Percentiles rank a stretch among this genome's conserved stretches.
Evolutionary conservation across 2,113 vertebrate species (phyloP).

Genomic region (Poeciliopsis occidentalis): DNA sequence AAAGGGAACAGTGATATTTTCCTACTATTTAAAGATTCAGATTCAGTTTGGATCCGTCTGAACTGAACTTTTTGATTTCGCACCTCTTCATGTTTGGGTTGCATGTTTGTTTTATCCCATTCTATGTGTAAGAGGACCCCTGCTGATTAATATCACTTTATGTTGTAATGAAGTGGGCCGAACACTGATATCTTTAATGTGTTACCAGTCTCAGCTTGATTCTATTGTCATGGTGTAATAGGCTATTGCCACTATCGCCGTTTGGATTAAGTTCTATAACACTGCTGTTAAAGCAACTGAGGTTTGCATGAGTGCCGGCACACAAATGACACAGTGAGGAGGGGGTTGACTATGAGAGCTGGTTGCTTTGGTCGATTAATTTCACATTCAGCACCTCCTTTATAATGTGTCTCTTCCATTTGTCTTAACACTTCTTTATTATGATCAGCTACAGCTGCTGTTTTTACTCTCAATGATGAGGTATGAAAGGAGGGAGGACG

Average conservation of each 20-base stretch:
- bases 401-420: slow-evolving; percentile 52
- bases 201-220: slow-evolving; percentile 70
- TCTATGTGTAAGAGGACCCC: slow-evolving; percentile 60
- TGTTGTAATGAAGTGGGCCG: slow-evolving; percentile 68
- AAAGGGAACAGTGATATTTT: neutral
- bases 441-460: slow-evolving; percentile 40
- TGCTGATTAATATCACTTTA: slow-evolving; percentile 73
- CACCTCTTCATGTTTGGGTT: slow-evolving; percentile 43
- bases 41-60: slow-evolving; percentile 13
- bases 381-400: slow-evolving; percentile 62
- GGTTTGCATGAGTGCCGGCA: slow-evolving; percentile 39
- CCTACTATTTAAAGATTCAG: slow-evolving; percentile 7
- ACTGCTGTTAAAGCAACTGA: slow-evolving; percentile 58
- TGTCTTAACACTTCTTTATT: slow-evolving; percentile 54
- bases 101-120: slow-evolving; percentile 66
- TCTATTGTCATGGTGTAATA: slow-evolving; percentile 76
- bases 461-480: slow-evolving; percentile 40
- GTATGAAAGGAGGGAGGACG: slow-evolving; percentile 3
- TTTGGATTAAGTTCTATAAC: slow-evolving; percentile 77
- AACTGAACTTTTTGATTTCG: slow-evolving; percentile 25
- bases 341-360: slow-evolving; percentile 43
- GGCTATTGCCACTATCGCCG: slow-evolving; percentile 73
- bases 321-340: slow-evolving; percentile 30
- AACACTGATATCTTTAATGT: slow-evolving; percentile 70
- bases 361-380: slow-evolving; percentile 64